Percentiles rank a stretch among this genome's conserved stretches.
Evolutionary conservation across 2,797 vertebrate genomes (phyloP).

Genomic region (Eulemur rubriventer): DNA sequence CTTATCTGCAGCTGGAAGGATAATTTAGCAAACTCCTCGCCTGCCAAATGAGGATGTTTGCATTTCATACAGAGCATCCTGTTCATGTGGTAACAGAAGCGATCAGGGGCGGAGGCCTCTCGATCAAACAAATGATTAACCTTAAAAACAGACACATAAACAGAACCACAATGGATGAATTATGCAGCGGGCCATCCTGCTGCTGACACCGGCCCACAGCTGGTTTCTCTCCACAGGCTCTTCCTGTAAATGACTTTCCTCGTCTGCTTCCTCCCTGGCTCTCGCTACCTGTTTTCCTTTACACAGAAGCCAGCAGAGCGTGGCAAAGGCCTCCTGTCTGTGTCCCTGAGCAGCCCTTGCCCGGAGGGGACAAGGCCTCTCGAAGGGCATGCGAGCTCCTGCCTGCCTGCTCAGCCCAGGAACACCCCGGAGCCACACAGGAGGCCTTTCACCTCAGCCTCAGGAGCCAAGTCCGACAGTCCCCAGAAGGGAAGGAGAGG

Average conservation of each 20-base stretch:
- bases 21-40: conserved; percentile 58
- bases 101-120: conserved; percentile 46
- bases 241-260: conserved; percentile 41
- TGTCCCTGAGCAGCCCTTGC: conserved; percentile 45
- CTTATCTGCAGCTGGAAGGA: conserved; percentile 74
- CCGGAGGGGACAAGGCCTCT: neutral
- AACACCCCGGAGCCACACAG: conserved; percentile 48
- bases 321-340: conserved; percentile 29
- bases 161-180: conserved; percentile 48
- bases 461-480: neutral
- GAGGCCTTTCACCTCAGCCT: conserved; percentile 45
- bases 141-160: conserved; percentile 66
- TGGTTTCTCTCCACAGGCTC: conserved; percentile 49
- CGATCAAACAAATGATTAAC: conserved; percentile 68
- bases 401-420: neutral
- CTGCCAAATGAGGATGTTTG: conserved; percentile 69
- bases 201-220: conserved; percentile 43
- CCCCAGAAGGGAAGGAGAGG: conserved; percentile 32
- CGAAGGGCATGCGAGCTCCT: neutral
- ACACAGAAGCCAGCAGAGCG: conserved; percentile 8
- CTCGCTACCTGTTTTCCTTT: conserved; percentile 48
- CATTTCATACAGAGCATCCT: conserved; percentile 47
- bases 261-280: conserved; percentile 52
- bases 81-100: conserved; percentile 55
- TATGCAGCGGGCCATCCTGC: neutral